Percentiles rank a stretch among this genome's conserved stretches.
Evolutionary conservation across 1,140 invertebrate genomes (phyloP).

Genomic region (Frieseomelitta varia): DNA sequence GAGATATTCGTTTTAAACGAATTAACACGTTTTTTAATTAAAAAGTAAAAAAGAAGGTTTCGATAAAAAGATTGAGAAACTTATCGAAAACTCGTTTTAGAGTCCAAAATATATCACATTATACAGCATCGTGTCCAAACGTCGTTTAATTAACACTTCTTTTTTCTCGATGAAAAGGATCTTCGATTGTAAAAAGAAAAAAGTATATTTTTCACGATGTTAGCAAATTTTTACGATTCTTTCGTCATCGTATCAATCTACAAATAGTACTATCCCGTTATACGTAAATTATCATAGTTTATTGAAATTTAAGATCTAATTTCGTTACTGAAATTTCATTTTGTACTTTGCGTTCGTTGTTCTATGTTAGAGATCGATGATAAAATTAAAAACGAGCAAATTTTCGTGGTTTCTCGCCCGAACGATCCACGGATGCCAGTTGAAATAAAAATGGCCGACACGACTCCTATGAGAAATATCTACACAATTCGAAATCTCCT

Average conservation of each 20-base stretch:
- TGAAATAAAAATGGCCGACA: not conserved
- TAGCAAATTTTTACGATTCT: not conserved
- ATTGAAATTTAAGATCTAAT: too few species aligned
- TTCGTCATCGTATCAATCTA: not conserved
- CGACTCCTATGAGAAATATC: not conserved
- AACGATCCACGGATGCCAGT: too few species aligned
- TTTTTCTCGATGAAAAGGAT: not conserved
- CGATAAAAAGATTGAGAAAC: not conserved
- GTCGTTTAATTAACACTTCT: not conserved
- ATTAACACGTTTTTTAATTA: constrained; percentile 15
- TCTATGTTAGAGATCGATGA: too few species aligned
- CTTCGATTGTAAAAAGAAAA: not conserved
- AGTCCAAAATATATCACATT: not conserved
- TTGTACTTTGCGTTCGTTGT: too few species aligned
- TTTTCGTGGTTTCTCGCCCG: too few species aligned
- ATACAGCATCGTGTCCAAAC: not conserved
- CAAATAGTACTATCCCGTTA: too few species aligned
- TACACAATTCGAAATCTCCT: not conserved
- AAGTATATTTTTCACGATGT: not conserved
- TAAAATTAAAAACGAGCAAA: too few species aligned
- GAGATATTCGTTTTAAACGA: not conserved
- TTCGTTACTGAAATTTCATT: too few species aligned
- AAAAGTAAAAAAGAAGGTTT: not conserved
- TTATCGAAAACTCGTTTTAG: not conserved
- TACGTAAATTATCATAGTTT: too few species aligned